Evolutionary conservation across 2,888 invertebrate species (phyloP).

Genomic region (Monopis laevigella): DNA sequence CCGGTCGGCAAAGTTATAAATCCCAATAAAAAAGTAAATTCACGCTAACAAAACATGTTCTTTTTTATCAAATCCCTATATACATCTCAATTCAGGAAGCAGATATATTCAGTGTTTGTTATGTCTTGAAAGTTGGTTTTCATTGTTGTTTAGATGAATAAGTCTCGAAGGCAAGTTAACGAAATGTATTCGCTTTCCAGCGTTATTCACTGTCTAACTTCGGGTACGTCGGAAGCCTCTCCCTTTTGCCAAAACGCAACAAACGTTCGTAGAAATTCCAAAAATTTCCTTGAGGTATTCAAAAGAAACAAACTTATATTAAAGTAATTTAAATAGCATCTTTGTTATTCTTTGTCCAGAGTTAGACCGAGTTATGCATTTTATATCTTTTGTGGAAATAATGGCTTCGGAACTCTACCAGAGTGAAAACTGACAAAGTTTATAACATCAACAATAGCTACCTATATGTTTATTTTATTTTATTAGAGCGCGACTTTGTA

Average conservation of each 20-base stretch:
- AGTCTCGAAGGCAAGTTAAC: not conserved
- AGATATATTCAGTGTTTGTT: too few relatives aligned
- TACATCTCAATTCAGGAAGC: too few relatives aligned
- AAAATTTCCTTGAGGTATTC: slow-evolving; percentile 52
- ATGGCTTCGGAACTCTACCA: not conserved
- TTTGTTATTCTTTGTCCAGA: slow-evolving; percentile 43
- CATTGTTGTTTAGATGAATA: slow-evolving; percentile 6
- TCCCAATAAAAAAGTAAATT: too few relatives aligned
- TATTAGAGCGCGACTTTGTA: too few relatives aligned
- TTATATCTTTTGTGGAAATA: slow-evolving; percentile 26
- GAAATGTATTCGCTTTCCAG: slow-evolving; percentile 7
- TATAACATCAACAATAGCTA: too few relatives aligned
- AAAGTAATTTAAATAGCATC: slow-evolving; percentile 53
- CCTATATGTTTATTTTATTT: too few relatives aligned
- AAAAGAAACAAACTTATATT: slow-evolving; percentile 53
- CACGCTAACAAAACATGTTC: too few relatives aligned
- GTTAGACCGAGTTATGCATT: slow-evolving; percentile 41
- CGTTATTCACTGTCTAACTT: slow-evolving; percentile 32
- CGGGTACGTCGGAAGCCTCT: slow-evolving; percentile 43
- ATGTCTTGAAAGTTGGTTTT: slow-evolving; percentile 7
- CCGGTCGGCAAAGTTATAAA: too few relatives aligned
- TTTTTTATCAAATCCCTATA: too few relatives aligned
- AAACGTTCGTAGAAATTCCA: slow-evolving; percentile 56
- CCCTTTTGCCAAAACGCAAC: slow-evolving; percentile 30
- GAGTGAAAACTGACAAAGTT: not conserved